Evolutionary conservation across 2,888 invertebrate species (phyloP).

Genomic region (Tryphoninae sp.): DNA sequence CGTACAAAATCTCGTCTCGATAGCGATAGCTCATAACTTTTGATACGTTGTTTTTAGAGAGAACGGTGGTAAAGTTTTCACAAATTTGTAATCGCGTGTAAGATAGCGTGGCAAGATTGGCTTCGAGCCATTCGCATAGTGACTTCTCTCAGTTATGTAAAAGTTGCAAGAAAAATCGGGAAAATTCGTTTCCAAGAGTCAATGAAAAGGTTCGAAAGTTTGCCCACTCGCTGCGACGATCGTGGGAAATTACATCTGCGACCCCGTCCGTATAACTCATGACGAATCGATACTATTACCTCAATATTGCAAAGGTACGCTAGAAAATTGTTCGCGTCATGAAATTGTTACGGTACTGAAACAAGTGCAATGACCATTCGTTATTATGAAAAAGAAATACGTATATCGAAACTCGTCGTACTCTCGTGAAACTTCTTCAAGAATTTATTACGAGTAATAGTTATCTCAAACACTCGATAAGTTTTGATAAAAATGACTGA

Average conservation of each 20-base stretch:
- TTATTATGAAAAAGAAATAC: slow-evolving; percentile 1
- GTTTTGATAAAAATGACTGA: too few species aligned
- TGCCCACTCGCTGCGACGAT: slow-evolving; percentile 60
- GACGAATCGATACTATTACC: slow-evolving; percentile 72
- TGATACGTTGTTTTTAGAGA: neutral
- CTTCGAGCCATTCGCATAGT: neutral
- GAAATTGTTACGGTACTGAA: slow-evolving; percentile 12
- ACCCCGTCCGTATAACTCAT: slow-evolving; percentile 71
- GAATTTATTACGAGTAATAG: too few species aligned
- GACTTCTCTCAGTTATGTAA: neutral
- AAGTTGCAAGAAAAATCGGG: slow-evolving; percentile 29
- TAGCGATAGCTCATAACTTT: neutral
- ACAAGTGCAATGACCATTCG: slow-evolving; percentile 44
- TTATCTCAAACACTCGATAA: too few species aligned
- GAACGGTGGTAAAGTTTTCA: neutral
- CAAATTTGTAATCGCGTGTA: slow-evolving; percentile 26
- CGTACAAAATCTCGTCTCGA: too few species aligned
- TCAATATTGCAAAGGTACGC: slow-evolving; percentile 35
- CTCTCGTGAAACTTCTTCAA: too few species aligned
- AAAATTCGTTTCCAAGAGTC: slow-evolving; percentile 28
- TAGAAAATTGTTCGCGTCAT: slow-evolving; percentile 28
- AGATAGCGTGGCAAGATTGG: neutral
- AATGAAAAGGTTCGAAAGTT: slow-evolving; percentile 38
- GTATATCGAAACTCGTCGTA: slow-evolving; percentile 3
- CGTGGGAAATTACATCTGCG: slow-evolving; percentile 76